phyloP scores from a whole-genome alignment of 2,888 invertebrate species.

The Aspidiotus rigidus region DNA sequence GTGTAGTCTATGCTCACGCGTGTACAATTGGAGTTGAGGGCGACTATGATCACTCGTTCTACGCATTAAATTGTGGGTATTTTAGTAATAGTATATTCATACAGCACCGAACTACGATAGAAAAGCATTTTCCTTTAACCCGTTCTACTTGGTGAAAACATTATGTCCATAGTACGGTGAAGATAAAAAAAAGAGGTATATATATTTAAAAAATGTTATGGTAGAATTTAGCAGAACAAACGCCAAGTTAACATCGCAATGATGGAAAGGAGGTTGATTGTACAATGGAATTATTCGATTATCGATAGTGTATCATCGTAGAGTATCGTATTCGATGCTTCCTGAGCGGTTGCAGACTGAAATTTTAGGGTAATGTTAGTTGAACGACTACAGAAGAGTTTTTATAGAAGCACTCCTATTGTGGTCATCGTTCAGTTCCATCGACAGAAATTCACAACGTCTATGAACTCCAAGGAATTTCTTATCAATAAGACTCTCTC shows the following conservation, averaged over 20 bases:
- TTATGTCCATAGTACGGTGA: too few relatives aligned
- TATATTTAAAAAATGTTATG: not conserved
- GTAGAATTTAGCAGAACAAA: not conserved
- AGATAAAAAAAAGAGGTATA: not conserved
- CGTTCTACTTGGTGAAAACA: slow-evolving; percentile 9
- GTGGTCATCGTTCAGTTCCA: too few relatives aligned
- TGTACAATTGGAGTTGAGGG: not conserved
- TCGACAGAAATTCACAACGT: too few relatives aligned
- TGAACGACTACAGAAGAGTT: too few relatives aligned
- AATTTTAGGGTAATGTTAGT: too few relatives aligned
- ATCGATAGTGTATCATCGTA: too few relatives aligned
- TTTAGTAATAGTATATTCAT: slow-evolving; percentile 5
- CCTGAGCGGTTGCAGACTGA: too few relatives aligned
- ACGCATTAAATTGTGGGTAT: not conserved
- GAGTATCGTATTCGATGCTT: too few relatives aligned
- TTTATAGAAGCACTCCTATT: too few relatives aligned
- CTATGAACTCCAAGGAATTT: too few relatives aligned
- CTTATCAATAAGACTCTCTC: too few relatives aligned
- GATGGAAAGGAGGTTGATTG: not conserved
- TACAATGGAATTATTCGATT: too few relatives aligned
- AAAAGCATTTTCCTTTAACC: slow-evolving; percentile 24
- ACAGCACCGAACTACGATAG: slow-evolving; percentile 20
- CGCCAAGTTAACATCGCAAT: slow-evolving; percentile 2
- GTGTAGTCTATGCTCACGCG: not conserved
- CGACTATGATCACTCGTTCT: not conserved